Evolutionary conservation across 2,797 vertebrate species (phyloP).

Genomic region (Halcyon leucocephala): DNA sequence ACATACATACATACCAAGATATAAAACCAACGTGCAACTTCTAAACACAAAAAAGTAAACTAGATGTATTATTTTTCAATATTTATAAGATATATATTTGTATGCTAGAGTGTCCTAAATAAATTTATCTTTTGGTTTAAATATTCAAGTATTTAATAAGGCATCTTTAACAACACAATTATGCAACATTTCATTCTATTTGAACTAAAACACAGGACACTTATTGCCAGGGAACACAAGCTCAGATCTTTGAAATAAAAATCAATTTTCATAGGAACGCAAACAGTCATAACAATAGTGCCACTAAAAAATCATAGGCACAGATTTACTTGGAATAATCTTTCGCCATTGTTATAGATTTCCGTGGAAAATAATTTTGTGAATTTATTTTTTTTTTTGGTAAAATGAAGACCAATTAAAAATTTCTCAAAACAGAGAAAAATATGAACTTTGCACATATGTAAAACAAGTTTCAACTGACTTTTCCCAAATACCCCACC

Average conservation of each 20-base stretch:
- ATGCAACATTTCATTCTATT: conserved; percentile 27
- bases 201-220: conserved; percentile 24
- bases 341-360: conserved; percentile 94
- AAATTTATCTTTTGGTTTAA: background rate
- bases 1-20: background rate
- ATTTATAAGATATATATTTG: background rate
- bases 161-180: background rate
- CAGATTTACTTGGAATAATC: conserved; percentile 80
- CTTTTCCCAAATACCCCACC: conserved; percentile 99
- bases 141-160: background rate
- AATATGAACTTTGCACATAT: conserved; percentile 90
- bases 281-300: conserved; percentile 13
- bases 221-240: background rate
- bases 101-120: background rate
- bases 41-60: background rate
- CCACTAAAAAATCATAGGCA: conserved; percentile 51
- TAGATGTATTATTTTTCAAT: background rate
- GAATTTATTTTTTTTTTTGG: conserved; percentile 26
- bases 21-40: conserved; percentile 8
- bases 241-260: conserved; percentile 40
- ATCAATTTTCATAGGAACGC: background rate
- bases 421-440: conserved; percentile 72
- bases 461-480: conserved; percentile 94
- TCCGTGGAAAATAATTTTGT: conserved; percentile 82
- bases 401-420: conserved; percentile 74